These are phyloP conservation scores for Gavialis gangeticus DNA, from an alignment of 2,113 vertebrate genomes.

Conservation along the genomic window DNA sequence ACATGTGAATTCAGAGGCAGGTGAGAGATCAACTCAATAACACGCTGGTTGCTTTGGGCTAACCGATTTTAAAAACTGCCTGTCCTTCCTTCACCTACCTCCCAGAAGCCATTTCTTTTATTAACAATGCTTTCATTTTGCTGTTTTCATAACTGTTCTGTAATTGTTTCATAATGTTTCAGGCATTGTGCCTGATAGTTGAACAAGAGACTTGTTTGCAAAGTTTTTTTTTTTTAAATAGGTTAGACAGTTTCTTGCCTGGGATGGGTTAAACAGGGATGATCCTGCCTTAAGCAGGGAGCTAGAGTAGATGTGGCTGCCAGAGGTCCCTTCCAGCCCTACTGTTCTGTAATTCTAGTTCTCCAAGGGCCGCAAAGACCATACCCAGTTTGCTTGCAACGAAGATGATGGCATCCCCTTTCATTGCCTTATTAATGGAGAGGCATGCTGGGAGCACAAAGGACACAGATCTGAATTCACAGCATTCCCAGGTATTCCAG, in stretches of 20 bases:
- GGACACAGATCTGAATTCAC: not conserved
- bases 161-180: too few relatives aligned
- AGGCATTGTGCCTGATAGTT: too few relatives aligned
- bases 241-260: too few relatives aligned
- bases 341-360: too few relatives aligned
- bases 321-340: too few relatives aligned
- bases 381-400: not conserved
- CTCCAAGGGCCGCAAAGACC: not conserved
- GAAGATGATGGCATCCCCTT: not conserved
- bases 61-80: not conserved
- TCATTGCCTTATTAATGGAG: not conserved
- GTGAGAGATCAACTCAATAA: not conserved
- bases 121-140: not conserved
- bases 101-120: too few relatives aligned
- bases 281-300: too few relatives aligned
- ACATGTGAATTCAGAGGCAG: too few relatives aligned
- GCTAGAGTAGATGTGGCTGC: too few relatives aligned
- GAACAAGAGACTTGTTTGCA: too few relatives aligned
- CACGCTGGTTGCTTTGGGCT: not conserved
- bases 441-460: not conserved
- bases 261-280: too few relatives aligned
- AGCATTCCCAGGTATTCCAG: not conserved
- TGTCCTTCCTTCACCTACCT: not conserved
- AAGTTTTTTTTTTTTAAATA: too few relatives aligned
- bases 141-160: not conserved